Base-by-base conservation (phyloP, 2,888 invertebrate genomes). In the Fissipunctia ypsillon region DNA sequence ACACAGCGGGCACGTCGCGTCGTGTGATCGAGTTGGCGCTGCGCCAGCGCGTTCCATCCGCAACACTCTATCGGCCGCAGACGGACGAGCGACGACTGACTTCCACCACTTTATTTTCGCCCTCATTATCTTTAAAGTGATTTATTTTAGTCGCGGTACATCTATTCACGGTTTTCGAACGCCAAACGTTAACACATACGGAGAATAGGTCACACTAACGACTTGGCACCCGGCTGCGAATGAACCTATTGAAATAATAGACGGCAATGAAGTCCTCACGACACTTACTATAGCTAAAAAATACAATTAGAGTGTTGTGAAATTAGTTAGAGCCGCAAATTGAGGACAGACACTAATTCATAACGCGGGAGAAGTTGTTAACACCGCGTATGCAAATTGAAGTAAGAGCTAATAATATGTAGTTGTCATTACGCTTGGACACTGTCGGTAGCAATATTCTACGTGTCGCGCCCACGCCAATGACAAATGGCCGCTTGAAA, bases 51-150 rank as follows among this genome's bases (percentile, higher is more conserved):
- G 87, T 86, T 88, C 83, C 90, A 90, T 88, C 89, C 88, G 87
- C 91, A 88, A 90, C 90, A 90, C 91, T 90, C 92, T 91, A 93
- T 93, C 73, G 90, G 88, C 92, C 92, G 88, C 93, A 91, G 92
- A 92, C 92, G 89, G 90, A 91, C 91, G 92, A 94, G 91, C 91
- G 93, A 93, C 93, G 92, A 94, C 89, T 92, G 91, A 94, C 91
- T 93, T 92, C 93, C 93, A 92, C 90, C 91, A 90, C 93, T 95
- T 94, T 95, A 96, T 96, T 96, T 95, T 94, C 91, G 94, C 92
- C 92, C 95, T 95, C 95, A 95, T 96, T 96, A 96, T 95, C 94
- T 93, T 92, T 91, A 90, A 93, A 95, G 94, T 93, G 94, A 95
- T 95, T 95, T 95, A 96, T 96, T 95, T 95, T 92, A 85, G 92